Evolutionary conservation across 2,797 vertebrate species (phyloP).

Genomic region (Hapalemur alaotrensis): DNA sequence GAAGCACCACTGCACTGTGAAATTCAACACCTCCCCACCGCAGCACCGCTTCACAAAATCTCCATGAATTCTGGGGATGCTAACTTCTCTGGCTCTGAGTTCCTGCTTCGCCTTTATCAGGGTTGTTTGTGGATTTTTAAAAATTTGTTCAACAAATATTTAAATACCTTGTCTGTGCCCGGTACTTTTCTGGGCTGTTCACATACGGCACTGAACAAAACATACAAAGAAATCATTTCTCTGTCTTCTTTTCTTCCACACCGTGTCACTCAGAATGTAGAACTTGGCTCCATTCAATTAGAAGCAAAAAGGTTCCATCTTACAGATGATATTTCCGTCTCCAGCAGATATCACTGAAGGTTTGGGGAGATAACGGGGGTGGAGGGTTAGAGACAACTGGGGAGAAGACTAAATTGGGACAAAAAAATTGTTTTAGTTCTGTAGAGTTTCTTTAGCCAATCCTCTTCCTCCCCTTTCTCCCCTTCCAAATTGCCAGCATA

Average conservation of each 20-base stretch:
- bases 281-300: background rate
- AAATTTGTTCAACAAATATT: conserved; percentile 8
- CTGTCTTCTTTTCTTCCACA: background rate
- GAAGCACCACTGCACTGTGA: background rate
- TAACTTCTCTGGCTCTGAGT: background rate
- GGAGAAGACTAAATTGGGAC: background rate
- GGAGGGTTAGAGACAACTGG: no score
- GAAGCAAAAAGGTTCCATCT: background rate
- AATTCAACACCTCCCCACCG: background rate
- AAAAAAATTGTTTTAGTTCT: background rate
- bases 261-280: background rate
- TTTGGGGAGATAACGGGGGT: background rate
- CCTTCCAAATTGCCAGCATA: background rate
- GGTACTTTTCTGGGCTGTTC: background rate
- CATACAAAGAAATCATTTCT: background rate
- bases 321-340: background rate
- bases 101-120: background rate
- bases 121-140: background rate
- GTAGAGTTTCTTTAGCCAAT: background rate
- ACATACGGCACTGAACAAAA: background rate
- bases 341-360: background rate
- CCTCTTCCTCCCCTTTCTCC: background rate
- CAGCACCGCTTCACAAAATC: background rate
- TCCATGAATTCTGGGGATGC: background rate
- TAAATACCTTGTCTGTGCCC: background rate